Conservation (phyloP, 2,888 invertebrate genomes). For the Drosophila yooni region DNA sequence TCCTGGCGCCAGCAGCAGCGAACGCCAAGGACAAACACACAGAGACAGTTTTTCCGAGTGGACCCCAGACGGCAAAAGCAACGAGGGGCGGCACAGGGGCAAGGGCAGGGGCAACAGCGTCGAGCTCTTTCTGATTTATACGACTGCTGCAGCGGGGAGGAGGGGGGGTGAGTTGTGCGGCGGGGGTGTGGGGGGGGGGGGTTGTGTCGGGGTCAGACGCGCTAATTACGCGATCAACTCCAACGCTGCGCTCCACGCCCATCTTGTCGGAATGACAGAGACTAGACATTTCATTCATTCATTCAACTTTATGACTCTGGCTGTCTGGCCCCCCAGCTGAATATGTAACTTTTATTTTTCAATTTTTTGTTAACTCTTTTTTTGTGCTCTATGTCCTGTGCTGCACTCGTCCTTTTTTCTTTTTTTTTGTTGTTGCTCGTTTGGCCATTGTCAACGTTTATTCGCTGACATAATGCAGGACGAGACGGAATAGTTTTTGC, state of each 20-base stretch:
- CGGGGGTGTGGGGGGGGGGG: background rate
- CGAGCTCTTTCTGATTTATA: conserved; percentile 53
- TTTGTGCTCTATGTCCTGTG: conserved; percentile 10
- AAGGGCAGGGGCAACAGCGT: background rate
- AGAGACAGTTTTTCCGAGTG: conserved; percentile 32
- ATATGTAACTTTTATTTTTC: conserved; percentile 81
- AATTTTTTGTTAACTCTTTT: conserved; percentile 69
- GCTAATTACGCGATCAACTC: conserved; percentile 76
- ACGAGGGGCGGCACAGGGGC: conserved; percentile 1
- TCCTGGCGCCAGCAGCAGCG: conserved; percentile 49
- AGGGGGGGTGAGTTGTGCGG: background rate
- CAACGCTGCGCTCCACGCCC: conserved; percentile 20
- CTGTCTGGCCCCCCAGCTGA: conserved; percentile 23
- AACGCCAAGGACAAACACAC: conserved; percentile 6
- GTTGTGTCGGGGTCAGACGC: conserved; percentile 67
- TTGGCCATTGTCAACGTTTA: conserved; percentile 40
- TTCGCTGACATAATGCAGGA: conserved; percentile 41
- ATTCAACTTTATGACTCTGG: conserved; percentile 70
- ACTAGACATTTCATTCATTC: conserved; percentile 71
- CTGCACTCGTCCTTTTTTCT: conserved; percentile 6
- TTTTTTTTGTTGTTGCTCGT: conserved; percentile 49
- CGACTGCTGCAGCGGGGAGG: conserved; percentile 27
- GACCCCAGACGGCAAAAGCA: conserved; percentile 35
- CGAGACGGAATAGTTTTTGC: conserved; percentile 26
- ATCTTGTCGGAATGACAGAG: conserved; percentile 37